Base-by-base conservation (phyloP, 2,113 vertebrate genomes). In the Rhea americana region DNA sequence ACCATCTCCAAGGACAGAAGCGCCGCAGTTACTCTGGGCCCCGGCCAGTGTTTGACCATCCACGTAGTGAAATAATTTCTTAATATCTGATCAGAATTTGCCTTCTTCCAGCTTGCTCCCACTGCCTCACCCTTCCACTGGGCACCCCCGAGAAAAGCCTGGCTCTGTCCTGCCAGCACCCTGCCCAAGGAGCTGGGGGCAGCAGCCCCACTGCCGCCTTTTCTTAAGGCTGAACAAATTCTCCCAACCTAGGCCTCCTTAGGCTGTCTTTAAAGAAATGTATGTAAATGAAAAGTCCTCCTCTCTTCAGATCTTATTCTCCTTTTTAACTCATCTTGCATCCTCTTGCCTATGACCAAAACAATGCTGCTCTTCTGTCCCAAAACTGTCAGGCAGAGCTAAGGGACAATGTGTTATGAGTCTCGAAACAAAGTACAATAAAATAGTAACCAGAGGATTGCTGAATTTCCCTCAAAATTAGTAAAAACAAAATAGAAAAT, bases 281-380 rank as follows among this genome's bases (percentile, higher is more conserved):
- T 30, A 7, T 13, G 48, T 0, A 2, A 43, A 7, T 0, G 2
- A 32, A 32, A 12, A 83, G 35, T 4, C 7, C 0, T 11, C 10
- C 66, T 4, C 8, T 39, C 25, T 1, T 25, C 18, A 13, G 39
- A 3, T 30, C 15, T n/a, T 30, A 35, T 28, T 4, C 7, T 5
- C 39, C 45, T 43, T 10, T 22, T 16, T 12, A 1, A n/a, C 25
- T 13, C 7, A 4, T 56, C 28, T 37, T 2, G 0, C 0, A 0
- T 9, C 28, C 72, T 7, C 26, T 56, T 14, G 17, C 50, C 50
- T 11, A 0, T 0, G 11, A 5, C 13, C 13, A 32, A 30, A 35
- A 11, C 47, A 7, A 4, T 1, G 4, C 10, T 1, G 4, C 10
- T 62, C 21, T 48, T 25, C 53, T 63, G 80, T 4, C 8, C 63